These are phyloP conservation scores for Lacerta viridis DNA, from an alignment of 2,797 vertebrate genomes.

Conservation along the genomic window DNA sequence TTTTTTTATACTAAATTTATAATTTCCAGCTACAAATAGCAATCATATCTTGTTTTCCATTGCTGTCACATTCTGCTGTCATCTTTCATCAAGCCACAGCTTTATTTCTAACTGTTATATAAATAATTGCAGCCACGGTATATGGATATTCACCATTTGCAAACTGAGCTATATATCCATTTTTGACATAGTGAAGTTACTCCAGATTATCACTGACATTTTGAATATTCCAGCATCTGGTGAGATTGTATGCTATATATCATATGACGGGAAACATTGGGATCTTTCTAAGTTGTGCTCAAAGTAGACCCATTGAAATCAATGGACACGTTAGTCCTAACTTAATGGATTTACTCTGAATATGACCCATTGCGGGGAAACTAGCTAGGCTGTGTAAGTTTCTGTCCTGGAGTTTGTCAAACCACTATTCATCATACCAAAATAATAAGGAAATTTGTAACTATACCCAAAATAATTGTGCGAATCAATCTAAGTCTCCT, in stretches of 20 bases:
- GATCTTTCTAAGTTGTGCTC: too few species aligned
- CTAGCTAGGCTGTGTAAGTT: not conserved
- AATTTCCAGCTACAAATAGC: not conserved
- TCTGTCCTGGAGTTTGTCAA: not conserved
- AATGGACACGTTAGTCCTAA: too few species aligned
- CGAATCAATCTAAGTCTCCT: not conserved
- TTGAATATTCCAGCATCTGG: not conserved
- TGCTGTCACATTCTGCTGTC: not conserved
- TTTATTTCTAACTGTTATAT: not conserved
- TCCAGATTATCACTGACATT: not conserved
- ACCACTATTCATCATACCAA: not conserved
- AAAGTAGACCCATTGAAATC: too few species aligned
- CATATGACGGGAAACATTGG: not conserved
- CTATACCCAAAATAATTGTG: not conserved
- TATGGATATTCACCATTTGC: not conserved
- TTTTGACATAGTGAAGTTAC: not conserved
- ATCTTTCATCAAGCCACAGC: constrained; percentile 35
- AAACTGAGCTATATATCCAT: not conserved
- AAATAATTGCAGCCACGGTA: not conserved
- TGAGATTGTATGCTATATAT: not conserved
- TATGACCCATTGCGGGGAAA: too few species aligned
- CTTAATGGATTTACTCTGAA: too few species aligned
- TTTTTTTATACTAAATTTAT: constrained; percentile 33
- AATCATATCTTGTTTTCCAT: constrained; percentile 33
- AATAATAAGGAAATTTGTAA: not conserved